phyloP scores from a whole-genome alignment of 1,140 invertebrate genomes.

The Manduca sexta region DNA sequence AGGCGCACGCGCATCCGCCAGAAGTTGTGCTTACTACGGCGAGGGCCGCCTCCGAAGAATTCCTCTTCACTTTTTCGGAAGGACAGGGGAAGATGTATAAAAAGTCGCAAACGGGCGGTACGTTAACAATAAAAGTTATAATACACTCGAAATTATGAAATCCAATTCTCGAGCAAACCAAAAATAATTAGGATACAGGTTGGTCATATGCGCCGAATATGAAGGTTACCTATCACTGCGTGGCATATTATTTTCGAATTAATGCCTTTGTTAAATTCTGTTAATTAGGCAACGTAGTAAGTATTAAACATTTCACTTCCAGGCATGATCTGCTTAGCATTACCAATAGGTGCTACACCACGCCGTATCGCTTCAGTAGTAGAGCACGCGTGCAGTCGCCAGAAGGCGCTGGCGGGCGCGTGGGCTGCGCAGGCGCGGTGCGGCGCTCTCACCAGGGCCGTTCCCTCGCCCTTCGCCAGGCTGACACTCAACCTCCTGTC shows the following conservation, averaged over 20 bases:
- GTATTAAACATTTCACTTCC: constrained; percentile 10
- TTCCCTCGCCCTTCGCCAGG: constrained; percentile 80
- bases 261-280: no score
- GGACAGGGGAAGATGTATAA: constrained; percentile 68
- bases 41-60: constrained; percentile 62
- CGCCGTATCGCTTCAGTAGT: constrained; percentile 75
- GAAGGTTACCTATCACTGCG: no score
- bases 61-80: constrained; percentile 68
- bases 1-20: constrained; percentile 69
- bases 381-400: constrained; percentile 74
- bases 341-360: constrained; percentile 72
- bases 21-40: constrained; percentile 74
- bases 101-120: constrained; percentile 65
- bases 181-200: no score
- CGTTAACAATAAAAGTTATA: no score
- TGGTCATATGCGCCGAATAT: no score
- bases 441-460: constrained; percentile 77
- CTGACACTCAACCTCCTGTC: constrained; percentile 81
- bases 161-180: no score
- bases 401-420: constrained; percentile 80
- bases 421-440: constrained; percentile 79
- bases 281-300: no score
- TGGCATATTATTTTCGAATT: no score
- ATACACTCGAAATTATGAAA: no score
- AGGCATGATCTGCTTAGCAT: constrained; percentile 75